phyloP scores from a whole-genome alignment of 2,113 vertebrate species.

The Echinops telfairi region DNA sequence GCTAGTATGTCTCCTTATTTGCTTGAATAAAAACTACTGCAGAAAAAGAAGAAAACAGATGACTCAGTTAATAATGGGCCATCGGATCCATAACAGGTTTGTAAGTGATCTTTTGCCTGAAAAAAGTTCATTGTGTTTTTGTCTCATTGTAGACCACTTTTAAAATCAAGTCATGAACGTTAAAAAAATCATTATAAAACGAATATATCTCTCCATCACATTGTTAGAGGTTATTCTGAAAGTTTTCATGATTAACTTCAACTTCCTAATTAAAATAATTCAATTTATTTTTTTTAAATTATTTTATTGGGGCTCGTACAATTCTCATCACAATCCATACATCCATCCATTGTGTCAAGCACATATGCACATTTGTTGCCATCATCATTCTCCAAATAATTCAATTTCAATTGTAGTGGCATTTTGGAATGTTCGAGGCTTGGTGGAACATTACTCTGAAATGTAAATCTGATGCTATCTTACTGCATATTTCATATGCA shows the following conservation, averaged over 20 bases:
- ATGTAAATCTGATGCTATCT: conserved; percentile 87
- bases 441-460: conserved; percentile 82
- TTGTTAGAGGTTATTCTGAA: conserved; percentile 49
- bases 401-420: conserved; percentile 81
- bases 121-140: not conserved
- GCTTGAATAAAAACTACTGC: conserved; percentile 62
- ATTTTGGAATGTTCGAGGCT: conserved; percentile 80
- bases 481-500: conserved; percentile 82
- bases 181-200: conserved; percentile 26
- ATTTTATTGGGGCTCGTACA: no score
- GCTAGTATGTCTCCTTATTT: not conserved
- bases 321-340: no score
- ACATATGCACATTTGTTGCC: no score
- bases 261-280: conserved; percentile 79
- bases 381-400: no score
- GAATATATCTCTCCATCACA: conserved; percentile 8
- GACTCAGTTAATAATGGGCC: not conserved
- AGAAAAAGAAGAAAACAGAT: conserved; percentile 5
- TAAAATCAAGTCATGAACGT: conserved; percentile 20
- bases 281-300: no score
- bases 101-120: not conserved
- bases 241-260: conserved; percentile 76
- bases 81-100: not conserved
- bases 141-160: not conserved
- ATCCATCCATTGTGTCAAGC: no score